Evolutionary conservation across 2,113 vertebrate species (phyloP).

Genomic region (Seriola rivoliana): DNA sequence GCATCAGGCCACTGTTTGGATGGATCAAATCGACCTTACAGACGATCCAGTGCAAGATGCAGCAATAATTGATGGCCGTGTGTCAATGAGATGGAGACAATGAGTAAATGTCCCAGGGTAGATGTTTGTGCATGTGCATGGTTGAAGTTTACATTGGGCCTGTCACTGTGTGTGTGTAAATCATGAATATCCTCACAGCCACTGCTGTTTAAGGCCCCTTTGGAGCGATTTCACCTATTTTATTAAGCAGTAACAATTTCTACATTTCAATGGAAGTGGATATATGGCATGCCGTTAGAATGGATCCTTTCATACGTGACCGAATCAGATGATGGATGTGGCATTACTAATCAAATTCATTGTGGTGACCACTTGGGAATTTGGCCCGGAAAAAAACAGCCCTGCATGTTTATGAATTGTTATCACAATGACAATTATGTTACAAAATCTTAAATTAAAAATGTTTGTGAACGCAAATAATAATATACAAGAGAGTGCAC

Average conservation of each 20-base stretch:
- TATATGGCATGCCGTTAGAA: constrained; percentile 51
- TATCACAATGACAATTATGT: constrained; percentile 20
- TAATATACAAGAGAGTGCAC: background rate
- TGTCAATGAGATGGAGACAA: constrained; percentile 78
- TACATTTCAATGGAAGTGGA: constrained; percentile 69
- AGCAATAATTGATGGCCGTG: constrained; percentile 77
- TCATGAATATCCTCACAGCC: constrained; percentile 68
- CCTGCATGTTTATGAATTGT: constrained; percentile 40
- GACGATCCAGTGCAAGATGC: constrained; percentile 67
- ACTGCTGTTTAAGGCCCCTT: constrained; percentile 68
- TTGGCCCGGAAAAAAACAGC: constrained; percentile 32
- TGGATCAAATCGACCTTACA: constrained; percentile 77
- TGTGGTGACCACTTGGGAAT: constrained; percentile 67
- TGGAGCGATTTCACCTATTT: constrained; percentile 74
- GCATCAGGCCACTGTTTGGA: constrained; percentile 62
- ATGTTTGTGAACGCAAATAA: constrained; percentile 2
- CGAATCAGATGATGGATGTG: constrained; percentile 72
- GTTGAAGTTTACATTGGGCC: constrained; percentile 64
- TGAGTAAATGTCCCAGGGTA: constrained; percentile 73
- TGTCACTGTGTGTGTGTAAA: constrained; percentile 72
- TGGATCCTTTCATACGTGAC: constrained; percentile 61
- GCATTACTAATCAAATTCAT: constrained; percentile 76
- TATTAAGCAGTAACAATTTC: constrained; percentile 79
- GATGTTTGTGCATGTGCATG: constrained; percentile 71
- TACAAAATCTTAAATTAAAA: constrained; percentile 43